Evolutionary conservation across 2,888 invertebrate species (phyloP), one percentile per base, ranked within the genome.

Genomic region (Sipha maydis): DNA sequence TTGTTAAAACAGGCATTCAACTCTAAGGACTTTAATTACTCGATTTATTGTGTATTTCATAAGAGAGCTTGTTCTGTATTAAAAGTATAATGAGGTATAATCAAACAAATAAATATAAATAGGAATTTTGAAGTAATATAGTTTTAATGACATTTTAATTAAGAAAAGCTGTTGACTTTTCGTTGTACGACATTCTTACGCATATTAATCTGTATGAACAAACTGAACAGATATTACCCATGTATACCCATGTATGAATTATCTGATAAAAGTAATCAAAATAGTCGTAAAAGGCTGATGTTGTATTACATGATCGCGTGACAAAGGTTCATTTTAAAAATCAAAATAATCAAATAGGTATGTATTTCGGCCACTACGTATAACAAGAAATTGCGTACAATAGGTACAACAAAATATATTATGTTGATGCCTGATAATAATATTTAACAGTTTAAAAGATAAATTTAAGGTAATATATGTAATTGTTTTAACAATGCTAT

Each of bases 321-420:
- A 11, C 85, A 19, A 78, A 69, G 9, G 69, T 34, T 78, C 69
- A 11, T 85, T 85, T 77, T 28, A 38, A 28, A 84, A 83, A 84
- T 77, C 54, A 54, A 34, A 34, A 83, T 71, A 84, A 84, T 61
- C 56, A 75, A 75, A 38, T 25, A 38, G 8, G 31, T 31, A 21
- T 9, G 25, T 17, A 75, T 34, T 19, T 21, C 28, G 28, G 31
- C 17, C n/a, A 71, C 71, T 17, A 31, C 34, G 34, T 25, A 69
- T 69, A 69, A 69, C 34, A 14, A 31, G 73, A 73, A 25, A 19
- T 34, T 34, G 38, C 21, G 34, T 75, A 75, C 38, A 8, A 25
- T 75, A 34, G 34, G 34, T 34, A 11, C 14, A 31, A 31, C 38
- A 38, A 75, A 75, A 75, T 75, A 21, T 75, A 75, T 75, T 71